These are phyloP conservation scores for Trissolcus japonicus DNA, from an alignment of 2,888 invertebrate species.

Conservation along the genomic window DNA sequence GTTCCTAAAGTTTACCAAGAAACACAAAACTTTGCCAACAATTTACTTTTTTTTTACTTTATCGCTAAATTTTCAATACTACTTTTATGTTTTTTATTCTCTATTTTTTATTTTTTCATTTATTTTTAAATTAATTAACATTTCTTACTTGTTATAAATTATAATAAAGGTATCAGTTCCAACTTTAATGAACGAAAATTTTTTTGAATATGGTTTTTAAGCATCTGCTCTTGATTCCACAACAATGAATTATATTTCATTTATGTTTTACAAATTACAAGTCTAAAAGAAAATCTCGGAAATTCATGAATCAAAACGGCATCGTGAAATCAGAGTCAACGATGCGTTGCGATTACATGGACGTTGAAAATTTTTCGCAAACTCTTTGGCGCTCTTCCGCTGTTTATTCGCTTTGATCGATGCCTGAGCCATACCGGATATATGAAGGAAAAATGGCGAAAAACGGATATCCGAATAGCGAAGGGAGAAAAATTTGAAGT, in stretches of 20 bases:
- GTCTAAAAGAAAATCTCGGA: constrained; percentile 33
- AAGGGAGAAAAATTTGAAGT: constrained; percentile 54
- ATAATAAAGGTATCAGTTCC: too few relatives aligned
- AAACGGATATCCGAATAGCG: constrained; percentile 57
- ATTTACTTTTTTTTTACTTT: constrained; percentile 39
- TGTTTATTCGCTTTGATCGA: constrained; percentile 70
- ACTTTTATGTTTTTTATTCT: constrained; percentile 26
- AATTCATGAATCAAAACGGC: constrained; percentile 46
- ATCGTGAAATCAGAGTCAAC: constrained; percentile 49
- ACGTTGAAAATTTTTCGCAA: constrained; percentile 56
- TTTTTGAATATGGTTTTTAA: too few relatives aligned
- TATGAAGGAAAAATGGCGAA: constrained; percentile 56
- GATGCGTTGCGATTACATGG: constrained; percentile 48
- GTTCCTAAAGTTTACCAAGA: constrained; percentile 47
- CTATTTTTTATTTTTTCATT: constrained; percentile 7
- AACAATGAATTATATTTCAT: too few relatives aligned
- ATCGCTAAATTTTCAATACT: constrained; percentile 23
- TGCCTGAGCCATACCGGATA: constrained; percentile 60
- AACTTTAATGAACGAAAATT: too few relatives aligned
- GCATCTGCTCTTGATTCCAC: too few relatives aligned
- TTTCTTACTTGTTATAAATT: background rate
- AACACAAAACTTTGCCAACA: constrained; percentile 50
- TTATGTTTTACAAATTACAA: background rate
- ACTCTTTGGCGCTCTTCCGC: constrained; percentile 60
- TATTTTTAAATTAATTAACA: constrained; percentile 17